These are phyloP conservation scores for Campoletis raptor DNA, from an alignment of 2,888 invertebrate genomes.

Conservation along the genomic window DNA sequence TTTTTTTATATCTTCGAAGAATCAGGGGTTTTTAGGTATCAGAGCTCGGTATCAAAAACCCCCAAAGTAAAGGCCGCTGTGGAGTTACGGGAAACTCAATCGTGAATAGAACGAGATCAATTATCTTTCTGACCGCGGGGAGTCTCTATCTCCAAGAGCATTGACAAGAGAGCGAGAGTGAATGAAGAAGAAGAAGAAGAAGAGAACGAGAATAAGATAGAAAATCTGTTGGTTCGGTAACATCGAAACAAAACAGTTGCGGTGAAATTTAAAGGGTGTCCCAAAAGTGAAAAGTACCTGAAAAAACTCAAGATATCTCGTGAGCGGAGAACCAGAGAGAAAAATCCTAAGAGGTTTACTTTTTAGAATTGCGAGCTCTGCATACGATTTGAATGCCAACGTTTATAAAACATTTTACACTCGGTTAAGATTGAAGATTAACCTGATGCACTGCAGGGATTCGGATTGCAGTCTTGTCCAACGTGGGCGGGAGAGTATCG, in stretches of 20 bases:
- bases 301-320: no score
- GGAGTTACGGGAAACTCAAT: conserved; percentile 50
- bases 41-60: neutral
- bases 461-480: neutral
- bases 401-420: neutral
- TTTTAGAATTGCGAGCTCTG: neutral
- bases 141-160: conserved; percentile 1
- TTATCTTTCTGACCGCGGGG: conserved; percentile 51
- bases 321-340: neutral
- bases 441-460: conserved; percentile 13
- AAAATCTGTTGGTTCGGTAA: neutral
- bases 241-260: neutral
- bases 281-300: neutral
- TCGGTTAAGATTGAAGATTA: conserved; percentile 3
- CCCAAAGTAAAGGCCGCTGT: conserved; percentile 17
- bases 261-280: neutral
- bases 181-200: neutral
- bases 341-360: neutral
- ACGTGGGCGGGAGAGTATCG: conserved; percentile 16
- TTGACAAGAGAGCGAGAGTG: conserved; percentile 4
- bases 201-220: neutral
- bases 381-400: neutral
- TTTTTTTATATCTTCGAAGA: neutral
- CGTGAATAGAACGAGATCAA: conserved; percentile 55
- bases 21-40: neutral